Evolutionary conservation across 2,797 vertebrate species (phyloP), one percentile per base, ranked within the genome.

Genomic region (Sebastes taczanowskii): DNA sequence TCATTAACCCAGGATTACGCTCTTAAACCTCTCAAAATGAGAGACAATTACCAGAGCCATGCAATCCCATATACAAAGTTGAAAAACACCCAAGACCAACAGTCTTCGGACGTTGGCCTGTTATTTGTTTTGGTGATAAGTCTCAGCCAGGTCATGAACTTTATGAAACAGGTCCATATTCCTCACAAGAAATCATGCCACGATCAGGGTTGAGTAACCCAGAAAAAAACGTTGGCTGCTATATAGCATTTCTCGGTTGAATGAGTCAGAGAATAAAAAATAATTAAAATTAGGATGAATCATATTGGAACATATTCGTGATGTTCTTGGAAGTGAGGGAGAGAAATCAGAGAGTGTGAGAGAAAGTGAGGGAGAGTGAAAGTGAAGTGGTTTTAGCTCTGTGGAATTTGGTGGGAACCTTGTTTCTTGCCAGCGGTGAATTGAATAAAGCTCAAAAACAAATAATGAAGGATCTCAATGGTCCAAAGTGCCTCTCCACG

Each of bases 331-430:
- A 81, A 86, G 49, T 58, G 13, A 80, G 34, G 61, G 49, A 27
- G 11, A 76, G 13, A 76, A 62, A 68, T 53, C 14, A 23, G 61
- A 58, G 42, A 27, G 55, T 71, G 63, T 53, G n/a, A 81, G 56
- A 62, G 34, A 80, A 67, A 70, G 58, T 23, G 68, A 82, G 67
- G 72, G 60, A 69, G 53, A 56, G 61, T 25, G 49, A 79, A 62
- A 32, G 49, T 22, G 11, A 20, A 35, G 25, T 2, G 35, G 58
- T 53, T 82, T 80, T 58, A 81, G 88, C 63, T 80, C 74, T 22
- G 27, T 77, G 86, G 88, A 91, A 90, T 93, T 93, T 86, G 81
- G 90, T 95, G 94, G 93, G 94, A 96, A 95, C 83, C 68, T 75
- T 65, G 76, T 64, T 76, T 89, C 75, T 87, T 93, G 90, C 91